Conservation (phyloP, 2,113 vertebrate genomes). For the Pomatorhinus ruficollis region DNA sequence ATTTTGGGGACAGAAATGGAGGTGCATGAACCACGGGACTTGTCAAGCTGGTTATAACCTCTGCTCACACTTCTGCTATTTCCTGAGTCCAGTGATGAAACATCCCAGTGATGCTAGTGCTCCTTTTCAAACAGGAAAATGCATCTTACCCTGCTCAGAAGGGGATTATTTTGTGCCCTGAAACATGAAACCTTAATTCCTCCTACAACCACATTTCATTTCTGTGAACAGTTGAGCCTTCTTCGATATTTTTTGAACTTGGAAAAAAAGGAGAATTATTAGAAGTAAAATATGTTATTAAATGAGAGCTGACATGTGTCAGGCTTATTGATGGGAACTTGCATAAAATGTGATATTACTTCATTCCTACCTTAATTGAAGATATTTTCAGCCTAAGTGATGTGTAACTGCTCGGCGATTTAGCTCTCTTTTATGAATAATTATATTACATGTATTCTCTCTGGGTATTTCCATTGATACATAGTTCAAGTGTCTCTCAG, state of each 20-base stretch:
- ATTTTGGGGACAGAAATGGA: not conserved
- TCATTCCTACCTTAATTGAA: slow-evolving; percentile 67
- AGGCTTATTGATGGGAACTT: slow-evolving; percentile 61
- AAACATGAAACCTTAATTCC: not conserved
- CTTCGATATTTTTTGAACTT: slow-evolving; percentile 14
- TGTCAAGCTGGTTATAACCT: not conserved
- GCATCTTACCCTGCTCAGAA: not conserved
- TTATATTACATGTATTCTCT: slow-evolving; percentile 28
- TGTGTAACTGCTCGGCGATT: slow-evolving; percentile 52
- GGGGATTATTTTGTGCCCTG: not conserved
- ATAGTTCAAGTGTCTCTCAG: not conserved
- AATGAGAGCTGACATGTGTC: slow-evolving; percentile 60
- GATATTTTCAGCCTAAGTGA: slow-evolving; percentile 69
- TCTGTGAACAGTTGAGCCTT: not conserved
- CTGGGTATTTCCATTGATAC: slow-evolving; percentile 52
- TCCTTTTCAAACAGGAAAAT: not conserved
- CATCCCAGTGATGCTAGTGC: not conserved
- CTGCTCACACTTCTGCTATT: not conserved
- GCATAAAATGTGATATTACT: slow-evolving; percentile 62
- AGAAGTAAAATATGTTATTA: slow-evolving; percentile 64
- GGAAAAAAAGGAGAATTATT: slow-evolving; percentile 11
- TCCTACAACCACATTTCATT: not conserved
- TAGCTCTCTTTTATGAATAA: slow-evolving; percentile 55
- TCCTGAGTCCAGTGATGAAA: not conserved
- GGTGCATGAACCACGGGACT: not conserved